Evolutionary conservation across 2,113 vertebrate species (phyloP).

Genomic region (Lepus americanus): DNA sequence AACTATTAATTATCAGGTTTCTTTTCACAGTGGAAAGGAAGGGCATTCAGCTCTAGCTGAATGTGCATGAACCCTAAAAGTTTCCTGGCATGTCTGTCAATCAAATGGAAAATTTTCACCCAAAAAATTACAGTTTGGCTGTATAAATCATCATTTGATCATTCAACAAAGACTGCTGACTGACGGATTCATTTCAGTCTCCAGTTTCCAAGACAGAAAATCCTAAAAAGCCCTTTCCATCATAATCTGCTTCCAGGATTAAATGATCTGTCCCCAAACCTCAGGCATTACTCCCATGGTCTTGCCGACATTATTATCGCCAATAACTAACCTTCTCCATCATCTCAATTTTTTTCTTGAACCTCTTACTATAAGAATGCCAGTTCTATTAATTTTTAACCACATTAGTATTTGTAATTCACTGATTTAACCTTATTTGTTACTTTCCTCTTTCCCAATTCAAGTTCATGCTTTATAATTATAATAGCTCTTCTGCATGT

Average conservation of each 20-base stretch:
- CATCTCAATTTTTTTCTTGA: neutral
- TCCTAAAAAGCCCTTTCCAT: neutral
- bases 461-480: neutral
- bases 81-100: neutral
- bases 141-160: neutral
- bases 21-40: neutral
- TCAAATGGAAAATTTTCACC: neutral
- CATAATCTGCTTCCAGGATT: neutral
- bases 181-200: neutral
- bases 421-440: neutral
- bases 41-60: neutral
- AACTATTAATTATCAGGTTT: neutral
- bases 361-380: neutral
- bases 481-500: neutral
- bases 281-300: neutral
- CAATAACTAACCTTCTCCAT: neutral
- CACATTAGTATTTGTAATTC: neutral
- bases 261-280: neutral
- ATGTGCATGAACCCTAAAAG: neutral
- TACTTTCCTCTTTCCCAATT: neutral
- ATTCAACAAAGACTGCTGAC: neutral
- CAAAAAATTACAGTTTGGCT: neutral
- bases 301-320: neutral
- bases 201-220: neutral
- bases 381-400: neutral